Evolutionary conservation across 2,888 invertebrate species (phyloP).

Genomic region (Chironomus tentans): DNA sequence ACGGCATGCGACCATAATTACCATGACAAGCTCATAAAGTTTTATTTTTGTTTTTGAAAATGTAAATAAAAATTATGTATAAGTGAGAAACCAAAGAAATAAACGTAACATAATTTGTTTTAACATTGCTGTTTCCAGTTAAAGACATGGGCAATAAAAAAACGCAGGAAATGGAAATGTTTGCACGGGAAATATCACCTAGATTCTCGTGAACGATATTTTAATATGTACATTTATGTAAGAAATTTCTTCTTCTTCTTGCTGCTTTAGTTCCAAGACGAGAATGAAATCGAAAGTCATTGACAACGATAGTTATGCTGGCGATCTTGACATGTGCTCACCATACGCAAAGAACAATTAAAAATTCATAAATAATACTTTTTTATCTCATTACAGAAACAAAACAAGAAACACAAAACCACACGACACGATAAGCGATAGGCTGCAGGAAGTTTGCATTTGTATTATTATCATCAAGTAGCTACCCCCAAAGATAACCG

Average conservation of each 20-base stretch:
- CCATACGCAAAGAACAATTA: background rate
- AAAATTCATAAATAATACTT: background rate
- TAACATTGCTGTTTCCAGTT: conserved; percentile 12
- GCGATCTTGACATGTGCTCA: conserved; percentile 13
- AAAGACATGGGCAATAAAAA: conserved; percentile 11
- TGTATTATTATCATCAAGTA: conserved; percentile 13
- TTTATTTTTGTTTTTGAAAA: background rate
- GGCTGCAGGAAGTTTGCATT: conserved; percentile 25
- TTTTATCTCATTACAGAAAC: background rate
- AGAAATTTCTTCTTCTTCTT: no score
- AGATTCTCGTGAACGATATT: conserved; percentile 3
- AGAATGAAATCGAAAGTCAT: conserved; percentile 13
- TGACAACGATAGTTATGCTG: background rate
- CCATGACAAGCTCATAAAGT: background rate
- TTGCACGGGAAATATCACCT: conserved; percentile 26
- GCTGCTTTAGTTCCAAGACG: background rate
- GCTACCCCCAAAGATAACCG: background rate
- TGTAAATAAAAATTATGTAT: background rate
- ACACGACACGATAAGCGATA: conserved; percentile 11
- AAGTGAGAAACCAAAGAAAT: background rate
- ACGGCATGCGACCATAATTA: background rate
- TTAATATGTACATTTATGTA: background rate
- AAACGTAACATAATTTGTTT: background rate
- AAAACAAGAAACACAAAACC: background rate
- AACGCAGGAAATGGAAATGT: conserved; percentile 24